These are phyloP conservation scores for Phalanger gymnotis DNA, from an alignment of 2,797 vertebrate genomes.

Conservation along the genomic window DNA sequence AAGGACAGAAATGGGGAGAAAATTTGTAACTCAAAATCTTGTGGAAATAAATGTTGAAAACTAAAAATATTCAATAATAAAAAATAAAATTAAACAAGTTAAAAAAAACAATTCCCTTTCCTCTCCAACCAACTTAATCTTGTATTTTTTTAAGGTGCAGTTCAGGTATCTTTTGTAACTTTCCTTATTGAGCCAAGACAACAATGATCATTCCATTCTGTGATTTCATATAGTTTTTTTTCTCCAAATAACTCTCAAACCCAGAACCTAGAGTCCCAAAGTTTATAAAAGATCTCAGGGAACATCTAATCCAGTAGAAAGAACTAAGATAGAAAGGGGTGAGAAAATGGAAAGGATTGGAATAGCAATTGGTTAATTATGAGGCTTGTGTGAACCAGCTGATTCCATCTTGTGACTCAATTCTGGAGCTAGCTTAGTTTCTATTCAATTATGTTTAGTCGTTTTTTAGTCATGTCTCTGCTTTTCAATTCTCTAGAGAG, in stretches of 20 bases:
- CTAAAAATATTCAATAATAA: too few relatives aligned
- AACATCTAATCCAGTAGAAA: neutral
- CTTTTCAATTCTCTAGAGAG: neutral
- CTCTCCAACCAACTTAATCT: neutral
- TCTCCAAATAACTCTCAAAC: neutral
- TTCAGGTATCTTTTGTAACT: neutral
- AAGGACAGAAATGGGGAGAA: too few relatives aligned
- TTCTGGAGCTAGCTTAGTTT: neutral
- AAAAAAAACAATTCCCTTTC: neutral
- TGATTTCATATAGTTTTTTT: neutral
- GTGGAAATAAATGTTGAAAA: too few relatives aligned
- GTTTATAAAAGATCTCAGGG: neutral
- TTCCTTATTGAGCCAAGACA: neutral
- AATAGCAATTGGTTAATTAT: neutral
- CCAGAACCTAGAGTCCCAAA: neutral
- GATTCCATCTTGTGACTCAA: neutral
- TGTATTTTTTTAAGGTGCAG: neutral
- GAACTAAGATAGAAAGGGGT: neutral
- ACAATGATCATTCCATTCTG: neutral
- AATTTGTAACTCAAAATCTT: too few relatives aligned
- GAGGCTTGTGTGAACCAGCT: neutral
- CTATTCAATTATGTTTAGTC: neutral
- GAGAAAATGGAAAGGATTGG: neutral
- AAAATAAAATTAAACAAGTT: too few relatives aligned
- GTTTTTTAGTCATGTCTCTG: neutral